phyloP scores from a whole-genome alignment of 2,888 invertebrate genomes.

The Atethmia centrago region DNA sequence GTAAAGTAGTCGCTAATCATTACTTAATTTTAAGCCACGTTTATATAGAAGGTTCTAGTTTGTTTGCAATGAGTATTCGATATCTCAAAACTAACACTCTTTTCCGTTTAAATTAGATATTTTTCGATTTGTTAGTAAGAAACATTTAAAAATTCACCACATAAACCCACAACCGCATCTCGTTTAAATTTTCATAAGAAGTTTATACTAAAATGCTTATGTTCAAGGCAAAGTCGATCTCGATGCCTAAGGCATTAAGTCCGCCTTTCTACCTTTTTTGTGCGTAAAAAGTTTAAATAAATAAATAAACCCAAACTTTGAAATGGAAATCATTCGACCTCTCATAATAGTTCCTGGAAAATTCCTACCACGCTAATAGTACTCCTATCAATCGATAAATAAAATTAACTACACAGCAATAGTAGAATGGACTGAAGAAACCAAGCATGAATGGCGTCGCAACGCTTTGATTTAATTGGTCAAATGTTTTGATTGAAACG shows the following conservation, averaged over 20 bases:
- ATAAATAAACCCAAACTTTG: neutral
- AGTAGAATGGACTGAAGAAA: constrained; percentile 35
- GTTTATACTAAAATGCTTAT: neutral
- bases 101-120: neutral
- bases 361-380: constrained; percentile 27
- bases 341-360: constrained; percentile 24
- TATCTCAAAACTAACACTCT: neutral
- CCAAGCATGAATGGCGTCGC: constrained; percentile 49
- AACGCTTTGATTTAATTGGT: constrained; percentile 38
- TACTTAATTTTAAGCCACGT: neutral
- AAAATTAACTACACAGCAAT: constrained; percentile 29
- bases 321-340: neutral
- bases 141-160: neutral
- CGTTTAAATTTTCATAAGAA: neutral
- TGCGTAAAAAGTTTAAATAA: too few species aligned
- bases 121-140: neutral
- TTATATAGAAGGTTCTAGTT: too few species aligned
- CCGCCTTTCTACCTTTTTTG: too few species aligned
- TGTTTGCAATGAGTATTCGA: too few species aligned
- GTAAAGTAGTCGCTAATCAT: neutral
- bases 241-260: too few species aligned
- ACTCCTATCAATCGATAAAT: constrained; percentile 24
- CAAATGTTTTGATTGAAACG: constrained; percentile 45
- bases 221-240: too few species aligned
- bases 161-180: neutral